Percentiles rank a stretch among this genome's conserved stretches.
Conservation (phyloP, 2,888 invertebrate species). For the Lagria hirta region DNA sequence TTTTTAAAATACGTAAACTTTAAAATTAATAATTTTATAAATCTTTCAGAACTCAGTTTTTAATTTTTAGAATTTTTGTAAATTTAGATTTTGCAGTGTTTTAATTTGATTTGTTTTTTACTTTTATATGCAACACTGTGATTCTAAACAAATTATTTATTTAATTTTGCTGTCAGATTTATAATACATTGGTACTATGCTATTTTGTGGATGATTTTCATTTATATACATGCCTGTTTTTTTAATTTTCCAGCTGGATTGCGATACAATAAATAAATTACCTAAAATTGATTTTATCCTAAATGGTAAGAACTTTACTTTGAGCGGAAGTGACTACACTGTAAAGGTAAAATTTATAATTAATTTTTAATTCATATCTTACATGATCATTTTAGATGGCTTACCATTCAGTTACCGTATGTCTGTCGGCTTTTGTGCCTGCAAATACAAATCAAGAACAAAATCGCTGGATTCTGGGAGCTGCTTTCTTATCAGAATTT, state of each 20-base stretch:
- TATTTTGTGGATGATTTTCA: too few species aligned
- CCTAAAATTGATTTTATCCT: constrained; percentile 63
- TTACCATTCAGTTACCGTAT: constrained; percentile 45
- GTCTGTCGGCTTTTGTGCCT: constrained; percentile 54
- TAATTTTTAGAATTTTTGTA: too few species aligned
- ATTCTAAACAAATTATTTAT: too few species aligned
- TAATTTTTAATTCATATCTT: background rate
- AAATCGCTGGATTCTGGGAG: constrained; percentile 54
- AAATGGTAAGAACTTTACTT: constrained; percentile 60
- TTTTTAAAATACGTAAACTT: too few species aligned
- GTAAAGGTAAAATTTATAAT: constrained; percentile 54
- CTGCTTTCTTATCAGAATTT: constrained; percentile 55
- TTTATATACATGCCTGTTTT: too few species aligned
- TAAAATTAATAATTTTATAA: too few species aligned
- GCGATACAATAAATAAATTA: constrained; percentile 60
- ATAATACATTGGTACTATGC: too few species aligned
- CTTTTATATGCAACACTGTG: too few species aligned
- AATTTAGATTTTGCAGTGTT: too few species aligned
- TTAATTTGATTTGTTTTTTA: too few species aligned
- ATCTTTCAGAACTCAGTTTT: too few species aligned
- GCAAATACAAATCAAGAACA: constrained; percentile 32
- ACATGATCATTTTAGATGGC: constrained; percentile 48
- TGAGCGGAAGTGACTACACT: constrained; percentile 65
- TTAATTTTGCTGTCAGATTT: too few species aligned
- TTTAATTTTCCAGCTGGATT: constrained; percentile 57